A percentile compares a stretch with the other conserved stretches of the same genome.
These are phyloP conservation scores for Holacanthus passer DNA, from an alignment of 2,113 vertebrate genomes.

Conservation along the genomic window DNA sequence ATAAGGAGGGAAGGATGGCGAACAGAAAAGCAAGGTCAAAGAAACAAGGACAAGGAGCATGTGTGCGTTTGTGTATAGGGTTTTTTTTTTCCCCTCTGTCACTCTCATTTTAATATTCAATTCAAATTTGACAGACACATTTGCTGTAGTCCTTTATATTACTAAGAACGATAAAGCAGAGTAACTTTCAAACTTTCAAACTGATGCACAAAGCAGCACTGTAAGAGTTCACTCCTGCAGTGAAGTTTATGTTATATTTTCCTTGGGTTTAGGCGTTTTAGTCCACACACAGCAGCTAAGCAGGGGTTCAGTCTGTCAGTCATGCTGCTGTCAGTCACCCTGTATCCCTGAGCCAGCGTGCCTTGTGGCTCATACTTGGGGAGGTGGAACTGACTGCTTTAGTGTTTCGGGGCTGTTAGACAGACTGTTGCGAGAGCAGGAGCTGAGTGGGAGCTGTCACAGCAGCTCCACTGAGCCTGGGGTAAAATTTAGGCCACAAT, in stretches of 20 bases:
- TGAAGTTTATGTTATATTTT: background rate
- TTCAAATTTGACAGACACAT: conserved; percentile 1
- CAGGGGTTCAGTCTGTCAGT: conserved; percentile 18
- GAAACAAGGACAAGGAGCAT: conserved; percentile 1
- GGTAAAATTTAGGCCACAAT: conserved; percentile 38
- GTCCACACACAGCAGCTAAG: background rate
- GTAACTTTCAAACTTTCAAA: background rate
- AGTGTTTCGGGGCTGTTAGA: conserved; percentile 18
- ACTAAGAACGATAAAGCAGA: background rate
- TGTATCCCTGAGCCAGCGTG: conserved; percentile 3
- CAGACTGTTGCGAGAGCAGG: conserved; percentile 14
- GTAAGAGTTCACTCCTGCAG: background rate
- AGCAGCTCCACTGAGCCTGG: conserved; percentile 22
- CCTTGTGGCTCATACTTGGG: conserved; percentile 25
- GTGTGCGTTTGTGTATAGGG: background rate
- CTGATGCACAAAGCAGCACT: background rate
- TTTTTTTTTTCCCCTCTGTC: background rate
- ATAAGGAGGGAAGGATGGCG: background rate
- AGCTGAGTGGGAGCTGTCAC: conserved; percentile 52
- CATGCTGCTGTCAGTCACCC: conserved; percentile 46
- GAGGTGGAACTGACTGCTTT: conserved; percentile 36
- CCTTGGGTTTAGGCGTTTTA: conserved; percentile 4
- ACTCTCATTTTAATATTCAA: background rate
- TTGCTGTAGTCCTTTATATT: background rate
- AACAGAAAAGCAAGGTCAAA: conserved; percentile 36